These are phyloP conservation scores for Parnassius orleans DNA, from an alignment of 2,888 invertebrate genomes.

Conservation along the genomic window DNA sequence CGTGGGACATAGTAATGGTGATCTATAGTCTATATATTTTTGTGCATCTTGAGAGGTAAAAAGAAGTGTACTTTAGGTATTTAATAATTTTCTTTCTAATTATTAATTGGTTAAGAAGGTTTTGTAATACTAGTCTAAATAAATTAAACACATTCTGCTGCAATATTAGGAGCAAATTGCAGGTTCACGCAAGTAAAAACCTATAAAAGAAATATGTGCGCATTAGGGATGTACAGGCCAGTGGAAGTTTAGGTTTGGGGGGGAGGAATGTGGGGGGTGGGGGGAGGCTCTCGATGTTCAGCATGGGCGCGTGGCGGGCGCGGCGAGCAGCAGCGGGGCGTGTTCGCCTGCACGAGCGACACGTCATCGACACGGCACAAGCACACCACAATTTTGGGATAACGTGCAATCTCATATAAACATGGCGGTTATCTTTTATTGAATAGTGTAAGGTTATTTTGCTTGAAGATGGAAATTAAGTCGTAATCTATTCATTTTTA, in stretches of 20 bases:
- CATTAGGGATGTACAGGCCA: background rate
- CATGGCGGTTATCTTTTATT: too few species aligned
- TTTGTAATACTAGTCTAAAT: too few species aligned
- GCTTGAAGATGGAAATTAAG: too few species aligned
- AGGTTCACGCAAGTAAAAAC: background rate
- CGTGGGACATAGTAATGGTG: background rate
- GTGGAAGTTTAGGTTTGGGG: constrained; percentile 11
- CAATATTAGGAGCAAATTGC: too few species aligned
- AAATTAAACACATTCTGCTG: too few species aligned
- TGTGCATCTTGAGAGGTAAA: background rate
- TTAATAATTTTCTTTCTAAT: too few species aligned
- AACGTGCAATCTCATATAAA: constrained; percentile 30
- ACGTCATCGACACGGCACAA: constrained; percentile 47
- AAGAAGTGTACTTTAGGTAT: too few species aligned
- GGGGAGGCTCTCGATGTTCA: constrained; percentile 41
- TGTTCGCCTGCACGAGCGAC: constrained; percentile 59
- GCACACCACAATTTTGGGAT: constrained; percentile 37
- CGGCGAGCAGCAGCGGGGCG: constrained; percentile 67
- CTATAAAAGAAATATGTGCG: background rate
- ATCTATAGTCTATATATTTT: background rate
- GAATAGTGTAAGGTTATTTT: too few species aligned
- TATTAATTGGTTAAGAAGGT: too few species aligned
- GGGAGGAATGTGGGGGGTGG: constrained; percentile 27
- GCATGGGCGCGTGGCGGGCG: constrained; percentile 51
- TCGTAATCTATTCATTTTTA: too few species aligned